Evolutionary conservation across 64 coral and sea anemone genomes (phyloP).

Genomic region (Montipora cactus): DNA sequence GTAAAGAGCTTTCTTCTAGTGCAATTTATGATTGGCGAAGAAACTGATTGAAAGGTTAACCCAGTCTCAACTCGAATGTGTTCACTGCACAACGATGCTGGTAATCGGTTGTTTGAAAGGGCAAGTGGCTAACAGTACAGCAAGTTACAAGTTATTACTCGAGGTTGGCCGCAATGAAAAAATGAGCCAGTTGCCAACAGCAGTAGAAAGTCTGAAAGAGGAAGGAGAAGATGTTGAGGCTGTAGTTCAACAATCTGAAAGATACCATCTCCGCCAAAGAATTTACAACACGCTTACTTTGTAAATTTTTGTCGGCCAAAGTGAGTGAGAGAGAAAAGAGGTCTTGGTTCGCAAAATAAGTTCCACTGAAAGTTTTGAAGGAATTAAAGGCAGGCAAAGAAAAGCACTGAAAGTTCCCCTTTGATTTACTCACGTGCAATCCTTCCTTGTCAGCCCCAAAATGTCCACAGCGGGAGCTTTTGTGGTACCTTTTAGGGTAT

Average conservation of each 20-base stretch:
- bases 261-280: conserved; percentile 1
- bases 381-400: background rate
- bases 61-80: conserved; percentile 4
- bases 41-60: conserved; percentile 25
- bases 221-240: conserved; percentile 10
- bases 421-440: background rate
- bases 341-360: background rate
- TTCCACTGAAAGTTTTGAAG: background rate
- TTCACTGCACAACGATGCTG: background rate
- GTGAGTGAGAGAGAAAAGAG: background rate
- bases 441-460: background rate
- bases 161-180: conserved; percentile 30
- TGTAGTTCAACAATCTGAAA: background rate
- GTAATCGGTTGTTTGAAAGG: conserved; percentile 27
- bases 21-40: conserved; percentile 48
- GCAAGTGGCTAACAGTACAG: conserved; percentile 45
- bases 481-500: background rate
- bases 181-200: conserved; percentile 16
- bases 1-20: conserved; percentile 45
- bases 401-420: background rate
- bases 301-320: background rate
- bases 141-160: conserved; percentile 59
- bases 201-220: background rate
- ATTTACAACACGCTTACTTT: conserved; percentile 1
- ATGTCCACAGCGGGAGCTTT: no score